Percentiles rank a stretch among this genome's conserved stretches.
Evolutionary conservation across 2,797 vertebrate species (phyloP).

Genomic region (Bovichtus variegatus): DNA sequence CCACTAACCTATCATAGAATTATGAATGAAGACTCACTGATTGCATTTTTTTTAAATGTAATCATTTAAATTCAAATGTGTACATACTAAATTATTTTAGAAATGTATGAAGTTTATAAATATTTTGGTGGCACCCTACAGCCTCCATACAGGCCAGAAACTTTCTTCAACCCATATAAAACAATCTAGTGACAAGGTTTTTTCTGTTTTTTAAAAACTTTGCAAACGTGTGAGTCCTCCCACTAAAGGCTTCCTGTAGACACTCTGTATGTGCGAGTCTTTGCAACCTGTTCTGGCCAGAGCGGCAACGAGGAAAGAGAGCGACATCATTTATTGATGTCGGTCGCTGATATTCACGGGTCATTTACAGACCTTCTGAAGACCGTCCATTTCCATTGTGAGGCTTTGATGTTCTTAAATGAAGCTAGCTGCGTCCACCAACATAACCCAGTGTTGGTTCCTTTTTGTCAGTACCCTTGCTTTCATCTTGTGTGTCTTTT

Average conservation of each 20-base stretch:
- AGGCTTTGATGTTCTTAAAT: no score
- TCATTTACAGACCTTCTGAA: slow-evolving; percentile 5
- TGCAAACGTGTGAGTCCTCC: slow-evolving; percentile 7
- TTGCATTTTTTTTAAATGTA: no score
- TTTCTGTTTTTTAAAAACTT: not conserved
- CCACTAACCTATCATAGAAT: no score
- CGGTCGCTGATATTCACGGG: not conserved
- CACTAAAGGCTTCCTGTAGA: slow-evolving; percentile 21
- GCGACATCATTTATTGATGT: slow-evolving; percentile 50
- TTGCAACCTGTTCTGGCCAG: slow-evolving; percentile 27
- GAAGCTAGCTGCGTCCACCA: no score
- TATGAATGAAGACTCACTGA: no score
- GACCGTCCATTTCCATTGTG: no score
- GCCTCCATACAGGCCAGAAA: not conserved
- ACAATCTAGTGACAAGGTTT: not conserved
- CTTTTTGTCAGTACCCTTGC: no score
- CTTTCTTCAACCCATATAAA: not conserved
- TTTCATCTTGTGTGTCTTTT: no score
- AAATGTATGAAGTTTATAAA: not conserved
- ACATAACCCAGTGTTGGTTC: no score
- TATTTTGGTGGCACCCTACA: not conserved
- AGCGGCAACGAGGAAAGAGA: no score
- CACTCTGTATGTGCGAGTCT: not conserved
- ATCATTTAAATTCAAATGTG: no score
- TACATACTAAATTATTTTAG: no score